A percentile compares a stretch with the other conserved stretches of the same genome.
Evolutionary conservation across 2,888 invertebrate genomes (phyloP).

Genomic region (Drosophila demipolita): DNA sequence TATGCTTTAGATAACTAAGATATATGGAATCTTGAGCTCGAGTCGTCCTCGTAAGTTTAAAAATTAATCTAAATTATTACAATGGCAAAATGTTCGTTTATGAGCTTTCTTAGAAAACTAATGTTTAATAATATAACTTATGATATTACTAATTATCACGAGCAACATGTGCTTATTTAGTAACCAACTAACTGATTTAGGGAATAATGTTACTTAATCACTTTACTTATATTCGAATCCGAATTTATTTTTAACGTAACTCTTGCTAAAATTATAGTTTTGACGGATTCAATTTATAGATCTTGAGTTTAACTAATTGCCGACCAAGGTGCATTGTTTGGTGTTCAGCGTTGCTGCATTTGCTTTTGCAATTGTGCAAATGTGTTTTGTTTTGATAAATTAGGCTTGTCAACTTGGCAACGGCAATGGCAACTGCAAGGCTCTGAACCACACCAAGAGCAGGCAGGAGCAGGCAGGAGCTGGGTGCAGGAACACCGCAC

Average conservation of each 20-base stretch:
- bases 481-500: conserved; percentile 22
- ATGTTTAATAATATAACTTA: background rate
- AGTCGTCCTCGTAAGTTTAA: background rate
- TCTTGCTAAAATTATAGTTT: background rate
- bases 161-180: too few species aligned
- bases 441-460: conserved; percentile 61
- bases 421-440: conserved; percentile 45
- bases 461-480: background rate
- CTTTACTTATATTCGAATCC: background rate
- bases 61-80: background rate
- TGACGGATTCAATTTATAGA: background rate
- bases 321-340: conserved; percentile 58
- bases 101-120: background rate
- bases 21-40: background rate
- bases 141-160: background rate
- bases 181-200: background rate
- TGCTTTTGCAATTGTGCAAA: conserved; percentile 81
- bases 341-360: conserved; percentile 68
- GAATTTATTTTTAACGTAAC: background rate
- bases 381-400: conserved; percentile 83
- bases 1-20: background rate
- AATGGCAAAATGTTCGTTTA: background rate
- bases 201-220: background rate
- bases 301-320: conserved; percentile 1
- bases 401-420: conserved; percentile 83